Percentiles rank a stretch among this genome's conserved stretches.
These are phyloP conservation scores for Cheirogaleus medius DNA, from an alignment of 2,113 vertebrate species.

Conservation along the genomic window DNA sequence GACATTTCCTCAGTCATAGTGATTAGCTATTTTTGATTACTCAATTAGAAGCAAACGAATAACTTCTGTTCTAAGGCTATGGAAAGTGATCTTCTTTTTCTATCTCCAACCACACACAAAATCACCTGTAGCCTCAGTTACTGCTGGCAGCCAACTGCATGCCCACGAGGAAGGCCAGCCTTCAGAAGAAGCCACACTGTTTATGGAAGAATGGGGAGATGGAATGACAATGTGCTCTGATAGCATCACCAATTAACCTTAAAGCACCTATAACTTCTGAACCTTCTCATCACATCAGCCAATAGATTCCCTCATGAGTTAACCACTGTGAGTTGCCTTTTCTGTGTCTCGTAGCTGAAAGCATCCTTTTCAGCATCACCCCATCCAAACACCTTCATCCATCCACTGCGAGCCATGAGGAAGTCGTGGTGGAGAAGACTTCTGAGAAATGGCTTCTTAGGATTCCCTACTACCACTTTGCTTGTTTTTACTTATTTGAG, in stretches of 20 bases:
- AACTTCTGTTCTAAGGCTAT: neutral
- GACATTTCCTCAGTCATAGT: neutral
- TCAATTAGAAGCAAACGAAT: neutral
- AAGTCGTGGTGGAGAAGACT: neutral
- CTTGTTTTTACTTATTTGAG: neutral
- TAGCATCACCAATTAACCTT: neutral
- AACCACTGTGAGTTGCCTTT: neutral
- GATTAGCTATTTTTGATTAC: neutral
- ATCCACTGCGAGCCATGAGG: neutral
- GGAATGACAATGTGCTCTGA: neutral
- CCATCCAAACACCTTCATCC: neutral
- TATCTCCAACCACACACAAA: neutral
- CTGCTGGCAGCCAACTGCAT: neutral
- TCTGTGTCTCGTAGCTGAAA: neutral
- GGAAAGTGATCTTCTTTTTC: neutral
- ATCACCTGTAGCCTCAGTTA: neutral
- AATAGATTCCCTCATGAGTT: neutral
- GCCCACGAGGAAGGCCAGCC: neutral
- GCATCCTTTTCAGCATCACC: neutral
- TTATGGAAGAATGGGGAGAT: neutral
- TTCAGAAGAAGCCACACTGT: neutral
- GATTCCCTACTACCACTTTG: neutral
- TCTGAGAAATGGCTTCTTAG: slow-evolving; percentile 2
- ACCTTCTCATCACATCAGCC: neutral
- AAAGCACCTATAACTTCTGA: neutral